phyloP scores from a whole-genome alignment of 2,797 vertebrate genomes.

The Platalea minor region DNA sequence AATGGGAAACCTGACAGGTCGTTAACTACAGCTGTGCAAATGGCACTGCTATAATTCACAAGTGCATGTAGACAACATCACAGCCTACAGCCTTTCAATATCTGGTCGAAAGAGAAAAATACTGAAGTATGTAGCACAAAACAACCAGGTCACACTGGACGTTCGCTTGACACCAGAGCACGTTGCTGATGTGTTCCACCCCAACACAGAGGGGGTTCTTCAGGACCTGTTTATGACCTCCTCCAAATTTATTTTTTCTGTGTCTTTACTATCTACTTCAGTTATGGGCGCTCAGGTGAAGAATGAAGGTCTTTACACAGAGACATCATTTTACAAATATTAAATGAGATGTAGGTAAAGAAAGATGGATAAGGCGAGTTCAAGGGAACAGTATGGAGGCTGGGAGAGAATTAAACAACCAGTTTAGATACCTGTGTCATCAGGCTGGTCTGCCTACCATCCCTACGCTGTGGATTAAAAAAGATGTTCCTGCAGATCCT shows the following conservation, averaged over 20 bases:
- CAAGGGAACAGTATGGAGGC: not conserved
- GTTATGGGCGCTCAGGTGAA: not conserved
- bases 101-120: not conserved
- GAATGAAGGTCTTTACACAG: not conserved
- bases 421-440: not conserved
- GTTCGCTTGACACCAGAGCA: not conserved
- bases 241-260: not conserved
- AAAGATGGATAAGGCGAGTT: not conserved
- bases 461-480: not conserved
- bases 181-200: not conserved
- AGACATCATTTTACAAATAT: not conserved
- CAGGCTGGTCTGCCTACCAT: not conserved
- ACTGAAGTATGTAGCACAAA: not conserved
- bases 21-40: slow-evolving; percentile 34
- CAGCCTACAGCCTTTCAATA: not conserved
- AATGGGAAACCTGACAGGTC: slow-evolving; percentile 44
- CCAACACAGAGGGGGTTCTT: not conserved
- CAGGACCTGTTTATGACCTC: not conserved
- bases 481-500: not conserved
- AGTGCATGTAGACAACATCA: not conserved
- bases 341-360: not conserved
- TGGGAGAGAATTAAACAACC: not conserved
- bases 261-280: not conserved
- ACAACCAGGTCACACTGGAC: not conserved
- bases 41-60: slow-evolving; percentile 2